Conservation (phyloP, 2,797 vertebrate species). For the Pangasius mekongensis region DNA sequence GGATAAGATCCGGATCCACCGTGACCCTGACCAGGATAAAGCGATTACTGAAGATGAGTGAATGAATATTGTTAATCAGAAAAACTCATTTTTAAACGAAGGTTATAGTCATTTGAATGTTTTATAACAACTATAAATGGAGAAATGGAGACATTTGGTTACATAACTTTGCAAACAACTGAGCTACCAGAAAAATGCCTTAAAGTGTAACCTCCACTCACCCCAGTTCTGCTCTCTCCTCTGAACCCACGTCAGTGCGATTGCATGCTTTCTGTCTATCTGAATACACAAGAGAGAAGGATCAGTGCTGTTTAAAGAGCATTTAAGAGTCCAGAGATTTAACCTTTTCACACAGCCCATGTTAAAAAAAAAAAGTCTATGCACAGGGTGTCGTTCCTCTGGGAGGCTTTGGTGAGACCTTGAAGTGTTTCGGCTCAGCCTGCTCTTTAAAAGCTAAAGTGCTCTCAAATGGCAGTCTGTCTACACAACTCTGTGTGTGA, state of each 20-base stretch:
- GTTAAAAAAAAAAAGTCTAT: conserved; percentile 54
- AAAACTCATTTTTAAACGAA: not conserved
- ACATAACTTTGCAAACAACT: not conserved
- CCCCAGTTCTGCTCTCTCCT: not conserved
- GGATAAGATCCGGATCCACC: not conserved
- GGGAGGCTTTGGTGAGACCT: conserved; percentile 70
- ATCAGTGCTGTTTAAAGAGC: conserved; percentile 52
- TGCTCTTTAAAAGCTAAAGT: conserved; percentile 61
- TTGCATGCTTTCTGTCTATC: conserved; percentile 20
- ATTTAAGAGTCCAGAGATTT: conserved; percentile 58
- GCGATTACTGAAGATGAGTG: not conserved
- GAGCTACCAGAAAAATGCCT: not conserved
- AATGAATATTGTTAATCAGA: not conserved
- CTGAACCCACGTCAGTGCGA: conserved; percentile 16
- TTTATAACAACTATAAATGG: not conserved
- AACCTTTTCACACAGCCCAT: conserved; percentile 56
- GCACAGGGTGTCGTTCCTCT: conserved; percentile 61
- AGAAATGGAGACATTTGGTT: not conserved
- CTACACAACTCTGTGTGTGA: conserved; percentile 29
- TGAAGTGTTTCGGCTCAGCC: conserved; percentile 70
- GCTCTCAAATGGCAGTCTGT: conserved; percentile 54
- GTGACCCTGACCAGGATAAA: not conserved
- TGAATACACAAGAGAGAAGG: conserved; percentile 39
- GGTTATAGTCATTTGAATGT: not conserved
- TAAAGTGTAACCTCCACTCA: not conserved